Conservation (phyloP, 1,140 invertebrate genomes). For the Himalopsyche phryganea region DNA sequence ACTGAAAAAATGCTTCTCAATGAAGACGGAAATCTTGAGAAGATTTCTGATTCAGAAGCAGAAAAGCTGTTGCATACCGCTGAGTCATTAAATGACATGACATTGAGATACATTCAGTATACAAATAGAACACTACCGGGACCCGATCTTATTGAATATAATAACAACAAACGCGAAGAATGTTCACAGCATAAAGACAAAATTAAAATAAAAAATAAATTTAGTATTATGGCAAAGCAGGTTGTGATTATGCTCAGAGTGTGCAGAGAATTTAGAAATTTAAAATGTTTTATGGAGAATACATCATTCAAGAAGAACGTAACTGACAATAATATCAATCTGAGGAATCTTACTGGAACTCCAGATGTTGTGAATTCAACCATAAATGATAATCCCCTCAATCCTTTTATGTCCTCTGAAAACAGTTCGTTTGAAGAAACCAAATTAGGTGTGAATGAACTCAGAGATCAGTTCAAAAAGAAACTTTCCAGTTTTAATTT, state of each 20-base stretch:
- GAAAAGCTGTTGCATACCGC: constrained; percentile 12
- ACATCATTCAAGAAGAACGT: neutral
- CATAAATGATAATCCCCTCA: constrained; percentile 36
- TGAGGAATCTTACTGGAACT: constrained; percentile 37
- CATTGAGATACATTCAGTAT: constrained; percentile 18
- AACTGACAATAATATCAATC: constrained; percentile 2
- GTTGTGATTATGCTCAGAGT: constrained; percentile 41
- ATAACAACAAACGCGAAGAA: constrained; percentile 5
- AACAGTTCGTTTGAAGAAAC: neutral
- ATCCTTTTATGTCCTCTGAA: neutral
- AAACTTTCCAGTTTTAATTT: neutral
- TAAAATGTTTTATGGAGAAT: neutral
- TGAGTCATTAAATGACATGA: constrained; percentile 25
- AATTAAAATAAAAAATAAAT: constrained; percentile 11
- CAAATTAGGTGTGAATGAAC: neutral
- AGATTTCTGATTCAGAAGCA: constrained; percentile 41
- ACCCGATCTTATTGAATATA: constrained; percentile 27
- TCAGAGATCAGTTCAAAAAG: constrained; percentile 1
- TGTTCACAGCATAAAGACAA: neutral
- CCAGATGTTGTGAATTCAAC: constrained; percentile 51
- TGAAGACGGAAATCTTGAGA: constrained; percentile 51
- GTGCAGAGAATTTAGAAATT: constrained; percentile 40
- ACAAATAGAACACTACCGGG: constrained; percentile 7
- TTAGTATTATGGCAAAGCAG: constrained; percentile 34
- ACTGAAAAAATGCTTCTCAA: constrained; percentile 53